Base-by-base conservation (phyloP, 2,797 vertebrate genomes). In the Myiotriccus ornatus region DNA sequence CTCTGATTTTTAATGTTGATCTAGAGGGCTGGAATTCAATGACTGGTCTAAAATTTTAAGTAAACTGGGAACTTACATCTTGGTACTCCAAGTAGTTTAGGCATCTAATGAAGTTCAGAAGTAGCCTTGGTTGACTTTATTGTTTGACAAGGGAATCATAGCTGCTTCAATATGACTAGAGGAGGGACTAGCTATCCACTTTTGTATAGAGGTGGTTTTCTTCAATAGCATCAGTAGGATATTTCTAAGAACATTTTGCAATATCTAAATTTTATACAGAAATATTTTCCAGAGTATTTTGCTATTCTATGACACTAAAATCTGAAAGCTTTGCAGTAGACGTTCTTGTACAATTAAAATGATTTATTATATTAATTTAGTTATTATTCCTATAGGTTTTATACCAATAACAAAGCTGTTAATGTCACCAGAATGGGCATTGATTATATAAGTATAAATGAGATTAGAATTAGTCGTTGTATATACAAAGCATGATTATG, bases 181-280 rank as follows among this genome's bases (percentile, higher is more conserved):
- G 7, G 12, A 87, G 32, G 9, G 67, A 21, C 37, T 30, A 67
- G 9, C 2, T 65, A 15, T 41, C 24, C 18, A 18, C 9, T 60
- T 87, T 18, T 55, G 9, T 21, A 44, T 2, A 39, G 16, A 47
- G 0, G 1, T 35, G 10, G 2, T 28, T 86, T 65, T 44, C 17
- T 52, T 56, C 37, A 6, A 52, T 34, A 65, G 7, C 0, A 0
- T 49, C 25, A 34, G n/a, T 4, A 47, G 8, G 9, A 73, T 44
- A 53, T 21, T 57, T 75, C 7, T 41, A 28, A 49, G 8, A 4
- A 3, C 68, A 11, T 56, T 67, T 67, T 77, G 8, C 25, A 69
- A 24, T 30, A 79, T 27, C 15, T 44, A 41, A 35, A 52, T 41
- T 71, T 78, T 49, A 63, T 50, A 60, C 13, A 2, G 1, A 87